These are phyloP conservation scores for Polyommatus iphigenia DNA, from an alignment of 2,888 invertebrate genomes.

Conservation along the genomic window DNA sequence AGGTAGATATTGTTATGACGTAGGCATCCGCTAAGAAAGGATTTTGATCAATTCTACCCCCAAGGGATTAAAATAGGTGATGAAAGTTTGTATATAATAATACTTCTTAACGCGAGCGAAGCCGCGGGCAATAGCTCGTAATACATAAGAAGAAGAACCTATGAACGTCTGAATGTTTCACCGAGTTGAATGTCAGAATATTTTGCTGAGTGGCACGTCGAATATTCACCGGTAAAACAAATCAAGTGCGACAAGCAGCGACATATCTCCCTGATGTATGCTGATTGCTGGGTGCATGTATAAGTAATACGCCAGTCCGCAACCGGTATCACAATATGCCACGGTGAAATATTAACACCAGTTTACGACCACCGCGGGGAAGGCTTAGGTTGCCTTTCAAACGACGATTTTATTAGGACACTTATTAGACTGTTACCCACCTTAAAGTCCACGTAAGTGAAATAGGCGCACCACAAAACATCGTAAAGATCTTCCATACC, in stretches of 20 bases:
- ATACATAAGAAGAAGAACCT: no score
- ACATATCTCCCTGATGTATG: conserved; percentile 76
- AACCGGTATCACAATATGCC: conserved; percentile 74
- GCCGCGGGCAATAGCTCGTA: no score
- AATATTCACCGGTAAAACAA: conserved; percentile 66
- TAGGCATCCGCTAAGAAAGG: no score
- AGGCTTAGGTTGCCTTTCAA: background rate
- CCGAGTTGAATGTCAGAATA: background rate
- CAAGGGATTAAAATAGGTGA: no score
- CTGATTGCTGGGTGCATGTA: conserved; percentile 78
- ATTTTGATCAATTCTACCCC: no score
- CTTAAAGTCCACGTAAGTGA: background rate
- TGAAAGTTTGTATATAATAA: no score
- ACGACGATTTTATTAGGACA: conserved; percentile 16
- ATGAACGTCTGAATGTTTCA: no score
- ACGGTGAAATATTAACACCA: conserved; percentile 27
- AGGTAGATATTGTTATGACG: no score
- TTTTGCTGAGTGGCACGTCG: conserved; percentile 45
- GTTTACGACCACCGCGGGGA: conserved; percentile 22
- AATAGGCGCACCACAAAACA: background rate
- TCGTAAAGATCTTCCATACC: background rate
- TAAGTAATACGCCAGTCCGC: conserved; percentile 74
- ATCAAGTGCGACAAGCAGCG: conserved; percentile 60
- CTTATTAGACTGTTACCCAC: conserved; percentile 1
- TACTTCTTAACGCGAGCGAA: no score